phyloP scores from a whole-genome alignment of 2,888 invertebrate genomes.

The Pristionchus fissidentatus region DNA sequence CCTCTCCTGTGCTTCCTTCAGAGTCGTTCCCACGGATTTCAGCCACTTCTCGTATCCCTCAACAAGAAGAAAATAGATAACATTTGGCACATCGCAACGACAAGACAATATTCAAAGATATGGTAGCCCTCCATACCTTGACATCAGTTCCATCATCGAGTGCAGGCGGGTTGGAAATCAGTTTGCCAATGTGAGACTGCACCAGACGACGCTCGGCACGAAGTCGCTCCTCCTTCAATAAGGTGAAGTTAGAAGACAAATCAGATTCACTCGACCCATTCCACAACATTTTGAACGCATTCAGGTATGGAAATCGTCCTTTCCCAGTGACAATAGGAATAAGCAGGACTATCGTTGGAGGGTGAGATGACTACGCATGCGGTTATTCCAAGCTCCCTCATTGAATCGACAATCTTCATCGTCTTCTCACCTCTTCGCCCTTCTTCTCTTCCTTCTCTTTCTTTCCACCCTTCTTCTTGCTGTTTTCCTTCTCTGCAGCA shows the following conservation, averaged over 20 bases:
- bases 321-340: background rate
- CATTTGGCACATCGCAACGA: background rate
- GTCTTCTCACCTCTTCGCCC: background rate
- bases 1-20: slow-evolving; percentile 23
- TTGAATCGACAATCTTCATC: no score
- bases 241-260: background rate
- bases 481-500: background rate
- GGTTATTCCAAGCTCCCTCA: no score
- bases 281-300: background rate
- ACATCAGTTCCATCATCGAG: slow-evolving; percentile 29
- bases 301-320: background rate
- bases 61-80: background rate
- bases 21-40: background rate
- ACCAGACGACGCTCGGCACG: slow-evolving; percentile 33
- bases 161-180: background rate
- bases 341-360: background rate
- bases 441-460: slow-evolving; percentile 30
- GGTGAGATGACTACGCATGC: no score
- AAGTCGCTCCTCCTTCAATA: slow-evolving; percentile 34
- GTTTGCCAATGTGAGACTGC: slow-evolving; percentile 16
- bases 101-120: background rate
- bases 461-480: slow-evolving; percentile 8
- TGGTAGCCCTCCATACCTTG: slow-evolving; percentile 10
- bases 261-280: background rate
- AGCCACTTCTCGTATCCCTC: slow-evolving; percentile 44